Evolutionary conservation across 2,797 vertebrate genomes (phyloP), one percentile per base, ranked within the genome.

Genomic region (Phylloscopus collybita): DNA sequence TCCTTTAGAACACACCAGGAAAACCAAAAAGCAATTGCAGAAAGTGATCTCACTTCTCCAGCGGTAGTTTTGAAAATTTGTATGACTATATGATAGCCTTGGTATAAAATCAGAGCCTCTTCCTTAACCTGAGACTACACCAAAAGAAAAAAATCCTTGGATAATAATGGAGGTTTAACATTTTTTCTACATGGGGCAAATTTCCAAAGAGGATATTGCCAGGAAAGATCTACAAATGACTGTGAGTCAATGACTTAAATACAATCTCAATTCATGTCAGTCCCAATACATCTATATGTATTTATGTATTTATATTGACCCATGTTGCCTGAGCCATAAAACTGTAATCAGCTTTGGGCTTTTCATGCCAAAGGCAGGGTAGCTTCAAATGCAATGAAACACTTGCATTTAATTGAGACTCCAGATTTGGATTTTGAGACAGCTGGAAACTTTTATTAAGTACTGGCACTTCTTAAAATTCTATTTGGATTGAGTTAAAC

Each of bases 381-480:
- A 92, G 49, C 83, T 94, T 92, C 69, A 73, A 89, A 59, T 89
- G 86, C 36, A 87, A 74, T 2, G 42, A 96, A 90, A 74, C 27
- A 47, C 78, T 95, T 27, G 17, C 59, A 81, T 91, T 66, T 95
- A 93, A 97, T 90, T 0, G 93, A 95, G 86, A 94, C 49, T 82
- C 72, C 92, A 96, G 87, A 93, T 91, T n/a, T 93, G 57, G 38
- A 80, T 62, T 95, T 57, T 94, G 78, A 96, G 91, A 86, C 73
- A 96, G 93, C 16, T 95, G 94, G 96, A 96, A 97, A 96, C 50
- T 97, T 97, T 96, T 95, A 94, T 95, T 87, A 97, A 96, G 90
- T 93, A 93, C 84, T 97, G 95, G 91, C 83, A 94, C 69, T 91
- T 91, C 69, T 96, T 93, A 94, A 81, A 94, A 96, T 62, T 93